Conservation (phyloP, 2,888 invertebrate genomes). For the Ennomos fuscantarius region DNA sequence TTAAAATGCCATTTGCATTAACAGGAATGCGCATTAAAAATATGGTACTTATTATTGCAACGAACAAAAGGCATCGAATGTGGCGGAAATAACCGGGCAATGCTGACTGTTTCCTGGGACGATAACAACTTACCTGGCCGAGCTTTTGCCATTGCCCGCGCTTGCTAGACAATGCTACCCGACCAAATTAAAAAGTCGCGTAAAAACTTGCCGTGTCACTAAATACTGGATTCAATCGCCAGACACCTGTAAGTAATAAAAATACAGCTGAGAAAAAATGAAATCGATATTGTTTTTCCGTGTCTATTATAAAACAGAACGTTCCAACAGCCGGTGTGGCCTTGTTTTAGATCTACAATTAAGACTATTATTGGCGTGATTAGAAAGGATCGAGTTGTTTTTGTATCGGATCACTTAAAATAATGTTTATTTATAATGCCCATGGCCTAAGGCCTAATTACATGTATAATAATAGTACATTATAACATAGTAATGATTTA, state of each 20-base stretch:
- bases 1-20: background rate
- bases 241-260: slow-evolving; percentile 15
- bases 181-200: slow-evolving; percentile 48
- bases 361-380: slow-evolving; percentile 18
- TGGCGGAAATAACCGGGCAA: slow-evolving; percentile 36
- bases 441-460: background rate
- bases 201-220: slow-evolving; percentile 20
- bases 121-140: slow-evolving; percentile 61
- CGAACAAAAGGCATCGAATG: slow-evolving; percentile 33
- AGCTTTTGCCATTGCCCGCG: slow-evolving; percentile 54
- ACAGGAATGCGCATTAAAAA: slow-evolving; percentile 25
- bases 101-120: slow-evolving; percentile 60
- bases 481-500: too few relatives aligned
- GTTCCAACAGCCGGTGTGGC: slow-evolving; percentile 40
- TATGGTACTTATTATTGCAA: slow-evolving; percentile 13
- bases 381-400: slow-evolving; percentile 4
- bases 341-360: slow-evolving; percentile 40
- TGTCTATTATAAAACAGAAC: slow-evolving; percentile 45
- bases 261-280: slow-evolving; percentile 34
- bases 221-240: slow-evolving; percentile 12
- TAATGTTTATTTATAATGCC: slow-evolving; percentile 2
- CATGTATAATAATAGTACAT: too few relatives aligned
- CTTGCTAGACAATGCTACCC: slow-evolving; percentile 47
- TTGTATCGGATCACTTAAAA: background rate
- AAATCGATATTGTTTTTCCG: slow-evolving; percentile 49